Conservation (phyloP, 2,797 vertebrate genomes). For the Orientallactaga sibirica region DNA sequence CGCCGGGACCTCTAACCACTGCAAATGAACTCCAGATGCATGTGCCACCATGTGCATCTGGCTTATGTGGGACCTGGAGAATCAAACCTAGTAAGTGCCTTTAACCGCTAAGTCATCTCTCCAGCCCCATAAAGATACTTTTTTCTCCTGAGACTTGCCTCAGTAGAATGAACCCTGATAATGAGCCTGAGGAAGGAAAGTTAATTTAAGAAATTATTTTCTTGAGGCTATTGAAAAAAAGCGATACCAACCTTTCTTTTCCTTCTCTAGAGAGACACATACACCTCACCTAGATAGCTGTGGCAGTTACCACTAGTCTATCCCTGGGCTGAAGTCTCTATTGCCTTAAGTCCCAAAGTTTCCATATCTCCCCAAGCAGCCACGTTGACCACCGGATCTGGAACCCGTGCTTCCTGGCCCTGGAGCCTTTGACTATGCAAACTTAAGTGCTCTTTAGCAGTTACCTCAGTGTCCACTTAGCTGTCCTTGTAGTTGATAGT, state of each 20-base stretch:
- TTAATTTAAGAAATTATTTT: background rate
- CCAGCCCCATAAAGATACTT: background rate
- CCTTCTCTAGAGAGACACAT: background rate
- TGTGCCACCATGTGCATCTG: too few species aligned
- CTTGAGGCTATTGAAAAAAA: background rate
- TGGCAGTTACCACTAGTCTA: rapidly evolving
- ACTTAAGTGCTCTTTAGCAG: background rate
- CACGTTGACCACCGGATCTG: background rate
- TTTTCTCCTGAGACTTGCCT: background rate
- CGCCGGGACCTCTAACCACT: too few species aligned
- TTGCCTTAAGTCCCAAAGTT: background rate
- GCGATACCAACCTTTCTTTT: background rate
- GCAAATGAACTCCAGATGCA: too few species aligned
- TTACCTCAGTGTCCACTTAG: background rate
- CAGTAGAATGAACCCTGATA: background rate
- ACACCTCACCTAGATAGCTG: rapidly evolving
- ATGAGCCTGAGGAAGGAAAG: background rate
- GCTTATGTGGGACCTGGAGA: too few species aligned
- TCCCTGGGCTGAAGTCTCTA: background rate
- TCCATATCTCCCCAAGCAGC: background rate
- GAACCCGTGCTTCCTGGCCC: background rate
- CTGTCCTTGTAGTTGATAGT: background rate
- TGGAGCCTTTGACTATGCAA: background rate
- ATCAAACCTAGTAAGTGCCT: too few species aligned
- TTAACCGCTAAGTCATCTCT: too few species aligned